phyloP scores from a whole-genome alignment of 2,888 invertebrate genomes.

The Empis stercorea region DNA sequence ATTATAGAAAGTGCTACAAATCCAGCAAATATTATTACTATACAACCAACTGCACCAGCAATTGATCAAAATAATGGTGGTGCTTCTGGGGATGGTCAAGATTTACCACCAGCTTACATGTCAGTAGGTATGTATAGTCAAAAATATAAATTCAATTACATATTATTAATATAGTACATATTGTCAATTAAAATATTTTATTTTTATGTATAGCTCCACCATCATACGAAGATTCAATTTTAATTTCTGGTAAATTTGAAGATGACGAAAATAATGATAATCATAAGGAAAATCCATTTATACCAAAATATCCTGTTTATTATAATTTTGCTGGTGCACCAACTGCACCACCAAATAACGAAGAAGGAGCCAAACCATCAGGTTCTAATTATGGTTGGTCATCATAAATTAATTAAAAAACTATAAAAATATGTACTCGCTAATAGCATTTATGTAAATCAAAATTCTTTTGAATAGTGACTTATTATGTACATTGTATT shows the following conservation, averaged over 20 bases:
- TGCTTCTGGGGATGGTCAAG: not conserved
- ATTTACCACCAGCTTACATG: not conserved
- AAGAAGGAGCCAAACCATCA: no score
- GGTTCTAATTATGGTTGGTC: no score
- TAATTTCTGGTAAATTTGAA: slow-evolving; percentile 1
- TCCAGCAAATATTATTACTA: slow-evolving; percentile 1
- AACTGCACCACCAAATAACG: no score
- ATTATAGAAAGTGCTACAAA: slow-evolving; percentile 8
- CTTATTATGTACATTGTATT: no score
- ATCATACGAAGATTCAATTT: slow-evolving; percentile 9
- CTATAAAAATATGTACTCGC: no score
- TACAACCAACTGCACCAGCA: slow-evolving; percentile 3
- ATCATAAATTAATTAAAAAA: no score
- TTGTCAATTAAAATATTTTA: no score
- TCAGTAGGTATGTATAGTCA: not conserved
- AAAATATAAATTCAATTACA: not conserved
- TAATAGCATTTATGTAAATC: no score
- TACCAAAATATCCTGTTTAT: slow-evolving; percentile 9
- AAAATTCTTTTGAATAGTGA: no score
- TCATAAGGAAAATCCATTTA: slow-evolving; percentile 5
- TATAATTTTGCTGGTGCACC: slow-evolving; percentile 3
- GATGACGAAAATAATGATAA: slow-evolving; percentile 7
- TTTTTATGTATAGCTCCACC: slow-evolving; percentile 13
- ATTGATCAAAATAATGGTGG: not conserved
- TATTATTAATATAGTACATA: no score